Conservation (phyloP, 2,888 invertebrate genomes). For the Xanthorhoe designata region DNA sequence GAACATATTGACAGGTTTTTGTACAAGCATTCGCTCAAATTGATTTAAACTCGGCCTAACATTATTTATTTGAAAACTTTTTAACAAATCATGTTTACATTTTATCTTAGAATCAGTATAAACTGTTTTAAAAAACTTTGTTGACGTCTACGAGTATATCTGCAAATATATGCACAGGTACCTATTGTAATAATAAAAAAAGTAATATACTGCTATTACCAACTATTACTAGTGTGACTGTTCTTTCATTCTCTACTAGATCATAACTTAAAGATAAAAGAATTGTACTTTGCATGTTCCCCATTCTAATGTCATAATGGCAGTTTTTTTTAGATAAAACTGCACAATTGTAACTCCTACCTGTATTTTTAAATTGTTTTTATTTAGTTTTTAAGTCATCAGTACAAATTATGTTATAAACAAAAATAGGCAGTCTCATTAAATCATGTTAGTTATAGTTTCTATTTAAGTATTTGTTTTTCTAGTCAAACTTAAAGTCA, state of each 20-base stretch:
- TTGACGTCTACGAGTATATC: no score
- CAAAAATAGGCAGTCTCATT: neutral
- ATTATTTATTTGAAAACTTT: neutral
- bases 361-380: neutral
- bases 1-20: neutral
- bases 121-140: no score
- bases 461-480: neutral
- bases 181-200: no score
- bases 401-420: neutral
- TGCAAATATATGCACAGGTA: no score
- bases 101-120: neutral
- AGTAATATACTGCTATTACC: no score
- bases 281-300: neutral
- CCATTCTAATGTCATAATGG: neutral
- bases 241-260: neutral
- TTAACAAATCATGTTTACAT: neutral
- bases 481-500: constrained; percentile 22
- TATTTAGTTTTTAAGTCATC: neutral
- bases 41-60: constrained; percentile 10
- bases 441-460: neutral
- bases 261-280: neutral
- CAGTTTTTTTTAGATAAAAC: neutral
- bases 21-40: constrained; percentile 6
- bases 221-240: neutral
- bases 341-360: neutral